phyloP scores from a whole-genome alignment of 2,113 vertebrate genomes.

The Ia io region DNA sequence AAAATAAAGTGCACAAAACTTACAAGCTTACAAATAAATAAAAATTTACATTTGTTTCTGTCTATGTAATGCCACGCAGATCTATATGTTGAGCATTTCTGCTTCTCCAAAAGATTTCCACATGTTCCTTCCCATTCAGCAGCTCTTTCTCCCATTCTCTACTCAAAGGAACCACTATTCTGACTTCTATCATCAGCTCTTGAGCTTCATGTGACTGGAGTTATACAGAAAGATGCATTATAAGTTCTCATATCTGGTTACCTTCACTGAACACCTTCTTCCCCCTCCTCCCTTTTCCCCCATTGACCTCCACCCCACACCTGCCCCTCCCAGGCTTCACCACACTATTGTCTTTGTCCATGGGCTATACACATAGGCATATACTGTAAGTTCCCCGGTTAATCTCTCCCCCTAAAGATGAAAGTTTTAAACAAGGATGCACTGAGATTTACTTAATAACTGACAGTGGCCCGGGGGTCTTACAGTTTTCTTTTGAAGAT shows the following conservation, averaged over 20 bases:
- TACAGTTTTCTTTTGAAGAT: neutral
- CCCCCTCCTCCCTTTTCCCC: no score
- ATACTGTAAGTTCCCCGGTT: no score
- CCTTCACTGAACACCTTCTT: neutral
- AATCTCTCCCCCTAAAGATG: neutral
- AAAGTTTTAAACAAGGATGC: neutral
- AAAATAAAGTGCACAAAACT: neutral
- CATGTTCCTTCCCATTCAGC: neutral
- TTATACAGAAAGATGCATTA: neutral
- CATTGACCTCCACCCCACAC: no score
- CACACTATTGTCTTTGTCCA: no score
- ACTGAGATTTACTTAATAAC: neutral
- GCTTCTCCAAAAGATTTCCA: neutral
- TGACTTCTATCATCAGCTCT: neutral
- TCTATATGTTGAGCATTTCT: neutral
- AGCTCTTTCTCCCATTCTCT: neutral
- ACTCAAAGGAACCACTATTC: neutral
- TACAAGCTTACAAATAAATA: neutral
- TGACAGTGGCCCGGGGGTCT: neutral
- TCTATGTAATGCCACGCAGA: neutral
- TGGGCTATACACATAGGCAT: no score
- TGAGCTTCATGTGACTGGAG: neutral
- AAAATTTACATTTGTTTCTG: neutral
- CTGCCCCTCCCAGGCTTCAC: no score
- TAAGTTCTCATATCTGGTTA: neutral